Conservation (phyloP, 2,797 vertebrate species). For the Sebastes minor region DNA sequence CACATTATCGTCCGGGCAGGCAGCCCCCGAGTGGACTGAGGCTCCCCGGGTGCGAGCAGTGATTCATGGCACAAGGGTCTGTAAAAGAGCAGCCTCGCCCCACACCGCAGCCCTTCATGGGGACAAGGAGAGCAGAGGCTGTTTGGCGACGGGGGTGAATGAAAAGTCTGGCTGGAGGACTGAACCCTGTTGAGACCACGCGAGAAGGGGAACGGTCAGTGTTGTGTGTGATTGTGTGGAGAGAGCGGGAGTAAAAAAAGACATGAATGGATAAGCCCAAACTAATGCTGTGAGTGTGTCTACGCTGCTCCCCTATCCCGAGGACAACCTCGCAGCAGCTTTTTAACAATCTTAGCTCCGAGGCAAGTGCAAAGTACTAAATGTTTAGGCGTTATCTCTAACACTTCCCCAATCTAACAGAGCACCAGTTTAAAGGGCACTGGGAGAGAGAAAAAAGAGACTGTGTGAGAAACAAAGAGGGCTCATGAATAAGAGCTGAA, state of each 20-base stretch:
- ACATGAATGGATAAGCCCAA: slow-evolving; percentile 58
- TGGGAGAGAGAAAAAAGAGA: slow-evolving; percentile 49
- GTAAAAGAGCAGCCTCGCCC: slow-evolving; percentile 77
- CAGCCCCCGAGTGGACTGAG: slow-evolving; percentile 69
- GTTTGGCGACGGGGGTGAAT: slow-evolving; percentile 64
- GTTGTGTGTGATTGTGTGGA: slow-evolving; percentile 21
- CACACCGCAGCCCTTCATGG: slow-evolving; percentile 48
- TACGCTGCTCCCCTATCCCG: slow-evolving; percentile 53
- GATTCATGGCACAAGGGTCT: slow-evolving; percentile 78
- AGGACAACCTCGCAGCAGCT: slow-evolving; percentile 70
- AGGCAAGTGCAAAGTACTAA: slow-evolving; percentile 82
- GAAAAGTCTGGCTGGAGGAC: slow-evolving; percentile 60
- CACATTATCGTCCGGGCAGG: slow-evolving; percentile 67
- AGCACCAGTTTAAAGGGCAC: slow-evolving; percentile 73
- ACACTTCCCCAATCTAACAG: slow-evolving; percentile 71
- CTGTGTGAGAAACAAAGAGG: slow-evolving; percentile 67
- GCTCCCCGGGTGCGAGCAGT: slow-evolving; percentile 72
- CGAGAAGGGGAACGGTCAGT: slow-evolving; percentile 31
- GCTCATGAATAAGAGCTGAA: slow-evolving; percentile 74
- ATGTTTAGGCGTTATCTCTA: slow-evolving; percentile 77
- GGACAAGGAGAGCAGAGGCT: slow-evolving; percentile 69
- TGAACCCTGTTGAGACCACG: slow-evolving; percentile 59
- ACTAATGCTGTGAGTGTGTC: slow-evolving; percentile 58
- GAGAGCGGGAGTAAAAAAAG: slow-evolving; percentile 30
- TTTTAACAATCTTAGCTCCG: slow-evolving; percentile 78